Conservation (phyloP, 2,888 invertebrate genomes). For the Megamerina dolium region DNA sequence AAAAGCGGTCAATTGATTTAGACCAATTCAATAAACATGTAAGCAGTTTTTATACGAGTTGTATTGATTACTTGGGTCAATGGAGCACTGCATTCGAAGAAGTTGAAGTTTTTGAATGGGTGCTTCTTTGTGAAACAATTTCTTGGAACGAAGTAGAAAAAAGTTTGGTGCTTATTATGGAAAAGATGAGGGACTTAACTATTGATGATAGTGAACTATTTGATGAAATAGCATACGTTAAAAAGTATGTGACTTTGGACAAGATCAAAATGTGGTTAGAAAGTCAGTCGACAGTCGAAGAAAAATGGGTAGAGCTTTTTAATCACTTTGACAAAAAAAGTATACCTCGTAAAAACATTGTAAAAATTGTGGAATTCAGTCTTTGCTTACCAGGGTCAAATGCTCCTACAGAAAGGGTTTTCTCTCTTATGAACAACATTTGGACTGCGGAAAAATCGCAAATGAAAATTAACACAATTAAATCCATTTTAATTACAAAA, state of each 20-base stretch:
- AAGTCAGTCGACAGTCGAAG: conserved; percentile 1
- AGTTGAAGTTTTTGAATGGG: conserved; percentile 14
- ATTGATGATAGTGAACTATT: conserved; percentile 12
- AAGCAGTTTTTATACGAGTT: conserved; percentile 12
- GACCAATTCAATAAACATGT: conserved; percentile 6
- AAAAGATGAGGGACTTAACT: conserved; percentile 9
- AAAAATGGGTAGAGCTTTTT: conserved; percentile 14
- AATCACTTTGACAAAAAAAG: too few relatives aligned
- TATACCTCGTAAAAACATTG: too few relatives aligned
- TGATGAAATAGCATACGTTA: conserved; percentile 10
- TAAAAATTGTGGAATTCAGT: conserved; percentile 15
- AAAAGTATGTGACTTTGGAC: conserved; percentile 9
- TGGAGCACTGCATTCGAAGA: conserved; percentile 13
- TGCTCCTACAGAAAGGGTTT: too few relatives aligned
- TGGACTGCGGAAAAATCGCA: too few relatives aligned
- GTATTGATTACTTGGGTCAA: conserved; percentile 14
- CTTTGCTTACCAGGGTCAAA: conserved; percentile 14
- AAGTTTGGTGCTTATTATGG: conserved; percentile 11
- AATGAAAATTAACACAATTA: too few relatives aligned
- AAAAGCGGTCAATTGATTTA: conserved; percentile 4
- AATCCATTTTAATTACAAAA: too few relatives aligned
- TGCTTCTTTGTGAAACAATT: conserved; percentile 12
- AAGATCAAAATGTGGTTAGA: conserved; percentile 6
- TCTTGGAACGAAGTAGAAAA: conserved; percentile 10
- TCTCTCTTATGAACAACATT: too few relatives aligned